These are phyloP conservation scores for Drosophila acutilabella DNA, from an alignment of 2,888 invertebrate species.

Conservation along the genomic window DNA sequence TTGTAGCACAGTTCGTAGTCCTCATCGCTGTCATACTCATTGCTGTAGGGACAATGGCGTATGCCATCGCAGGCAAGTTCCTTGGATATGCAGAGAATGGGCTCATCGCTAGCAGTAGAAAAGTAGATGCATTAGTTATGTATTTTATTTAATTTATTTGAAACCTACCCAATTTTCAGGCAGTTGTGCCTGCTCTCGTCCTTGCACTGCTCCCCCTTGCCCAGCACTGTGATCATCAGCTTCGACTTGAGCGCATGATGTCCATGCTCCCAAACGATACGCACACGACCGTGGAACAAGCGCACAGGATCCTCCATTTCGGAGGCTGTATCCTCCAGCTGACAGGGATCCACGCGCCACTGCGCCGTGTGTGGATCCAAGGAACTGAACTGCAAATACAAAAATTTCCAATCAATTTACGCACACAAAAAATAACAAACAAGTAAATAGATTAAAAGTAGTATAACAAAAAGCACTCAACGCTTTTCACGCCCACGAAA, in stretches of 20 bases:
- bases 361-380: slow-evolving; percentile 85
- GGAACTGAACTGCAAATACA: slow-evolving; percentile 79
- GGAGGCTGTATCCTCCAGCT: slow-evolving; percentile 85
- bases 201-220: slow-evolving; percentile 83
- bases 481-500: slow-evolving; percentile 49
- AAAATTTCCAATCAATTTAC: slow-evolving; percentile 48
- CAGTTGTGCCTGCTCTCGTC: slow-evolving; percentile 82
- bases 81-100: slow-evolving; percentile 88
- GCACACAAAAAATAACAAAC: slow-evolving; percentile 40
- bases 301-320: slow-evolving; percentile 87
- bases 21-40: slow-evolving; percentile 87
- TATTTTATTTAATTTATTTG: no score
- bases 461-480: slow-evolving; percentile 41
- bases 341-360: slow-evolving; percentile 87
- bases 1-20: slow-evolving; percentile 83
- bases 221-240: slow-evolving; percentile 84
- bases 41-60: slow-evolving; percentile 88
- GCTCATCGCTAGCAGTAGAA: slow-evolving; percentile 72
- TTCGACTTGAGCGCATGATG: slow-evolving; percentile 81
- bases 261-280: slow-evolving; percentile 86
- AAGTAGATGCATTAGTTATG: no score
- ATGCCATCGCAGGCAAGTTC: slow-evolving; percentile 89
- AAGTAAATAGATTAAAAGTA: slow-evolving; percentile 3
- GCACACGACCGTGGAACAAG: slow-evolving; percentile 86
- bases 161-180: slow-evolving; percentile 82